Base-by-base conservation (phyloP, 2,888 invertebrate species). In the Lamellibrachia columna region DNA sequence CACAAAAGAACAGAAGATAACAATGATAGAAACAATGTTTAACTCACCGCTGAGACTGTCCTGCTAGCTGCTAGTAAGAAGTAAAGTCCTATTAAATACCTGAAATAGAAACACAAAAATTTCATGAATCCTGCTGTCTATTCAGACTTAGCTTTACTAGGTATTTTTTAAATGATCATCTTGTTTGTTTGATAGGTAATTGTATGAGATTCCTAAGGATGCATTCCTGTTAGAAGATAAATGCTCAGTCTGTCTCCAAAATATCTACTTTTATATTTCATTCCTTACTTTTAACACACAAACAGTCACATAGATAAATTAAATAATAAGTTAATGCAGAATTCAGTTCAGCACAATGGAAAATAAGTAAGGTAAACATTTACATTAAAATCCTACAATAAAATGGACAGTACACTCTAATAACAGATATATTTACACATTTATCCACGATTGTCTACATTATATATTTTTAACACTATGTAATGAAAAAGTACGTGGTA, bases 11-110 rank as follows among this genome's bases (percentile, higher is more conserved):
- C 40, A 40, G 15, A 60, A 60, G 11, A 60, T 6, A 22, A 75
- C 6, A 40, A 75, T 22, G 55, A 55, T 9, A 55, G 55, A 55
- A 75, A 75, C 75, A 75, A 75, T 6, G 75, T 75, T 75, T 15
- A 22, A 75, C 75, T 75, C 22, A 75, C 75, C 2, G 75, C 75
- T 4, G 15, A 22, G 75, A 22, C 75, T n/a, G 75, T 75, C n/a
- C 22, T 75, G 75, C 75, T 75, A 75, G 75, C 75, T 75, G 75
- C 75, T 75, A 75, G 22, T 75, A 75, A 75, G 75, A 75, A n/a
- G 75, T 75, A 75, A 75, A 75, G 75, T 75, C 75, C 75, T 75
- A 75, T 75, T 75, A 75, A 22, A 75, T 22, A 75, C 75, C 75
- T 75, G 22, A 75, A 75, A 75, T 6, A 22, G 75, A 75, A 75